phyloP scores from a whole-genome alignment of 2,888 invertebrate genomes.

The Hydriomena furcata region DNA sequence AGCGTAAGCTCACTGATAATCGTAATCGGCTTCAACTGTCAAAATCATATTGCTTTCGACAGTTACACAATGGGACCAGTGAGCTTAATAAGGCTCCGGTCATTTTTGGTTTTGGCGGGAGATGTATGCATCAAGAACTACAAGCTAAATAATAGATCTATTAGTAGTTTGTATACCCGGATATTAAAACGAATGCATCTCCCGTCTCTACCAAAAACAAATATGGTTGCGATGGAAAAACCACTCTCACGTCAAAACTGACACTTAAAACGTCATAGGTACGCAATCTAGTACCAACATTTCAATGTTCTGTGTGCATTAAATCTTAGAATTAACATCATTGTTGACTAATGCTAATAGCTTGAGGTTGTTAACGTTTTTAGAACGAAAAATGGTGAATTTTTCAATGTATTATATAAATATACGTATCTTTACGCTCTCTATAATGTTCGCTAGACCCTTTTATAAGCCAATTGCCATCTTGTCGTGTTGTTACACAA shows the following conservation, averaged over 20 bases:
- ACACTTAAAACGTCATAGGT: conserved; percentile 51
- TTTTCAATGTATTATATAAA: conserved; percentile 74
- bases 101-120: no score
- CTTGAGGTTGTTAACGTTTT: conserved; percentile 83
- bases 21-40: no score
- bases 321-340: conserved; percentile 79
- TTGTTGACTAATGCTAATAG: conserved; percentile 84
- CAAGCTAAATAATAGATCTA: no score
- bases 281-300: conserved; percentile 58
- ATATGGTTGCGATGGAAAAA: conserved; percentile 39
- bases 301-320: conserved; percentile 77
- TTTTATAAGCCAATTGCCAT: conserved; percentile 79
- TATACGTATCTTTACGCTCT: conserved; percentile 59
- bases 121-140: neutral
- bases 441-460: conserved; percentile 79
- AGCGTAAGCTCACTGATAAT: no score
- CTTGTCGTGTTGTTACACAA: conserved; percentile 74
- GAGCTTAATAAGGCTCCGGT: no score
- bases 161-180: no score
- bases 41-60: no score
- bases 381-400: conserved; percentile 78
- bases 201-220: conserved; percentile 19
- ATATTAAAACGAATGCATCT: conserved; percentile 12
- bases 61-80: no score
- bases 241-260: conserved; percentile 39